Conservation (phyloP, 2,888 invertebrate species). For the Eupeodes luniger region DNA sequence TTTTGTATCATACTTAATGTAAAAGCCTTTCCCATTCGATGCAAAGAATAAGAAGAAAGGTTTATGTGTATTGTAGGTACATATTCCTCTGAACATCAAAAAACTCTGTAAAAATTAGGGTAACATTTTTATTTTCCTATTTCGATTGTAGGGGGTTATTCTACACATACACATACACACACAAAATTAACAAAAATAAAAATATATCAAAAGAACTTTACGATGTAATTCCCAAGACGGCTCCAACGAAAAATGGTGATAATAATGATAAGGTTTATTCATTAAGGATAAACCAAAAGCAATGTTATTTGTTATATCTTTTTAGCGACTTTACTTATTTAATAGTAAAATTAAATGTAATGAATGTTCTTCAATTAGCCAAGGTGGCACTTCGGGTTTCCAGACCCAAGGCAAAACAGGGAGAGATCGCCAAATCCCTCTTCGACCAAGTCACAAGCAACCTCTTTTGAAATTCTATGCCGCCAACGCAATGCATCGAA, state of each 20-base stretch:
- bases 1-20: conserved; percentile 39
- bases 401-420: too few species aligned
- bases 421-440: too few species aligned
- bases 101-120: too few species aligned
- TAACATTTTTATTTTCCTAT: too few species aligned
- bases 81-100: conserved; percentile 17
- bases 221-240: neutral
- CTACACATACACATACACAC: conserved; percentile 19
- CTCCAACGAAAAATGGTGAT: neutral
- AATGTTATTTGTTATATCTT: too few species aligned
- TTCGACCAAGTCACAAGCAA: too few species aligned
- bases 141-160: conserved; percentile 37
- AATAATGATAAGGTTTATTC: neutral
- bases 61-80: conserved; percentile 24
- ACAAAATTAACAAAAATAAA: conserved; percentile 54
- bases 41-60: conserved; percentile 3
- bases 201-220: conserved; percentile 22
- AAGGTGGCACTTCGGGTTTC: too few species aligned
- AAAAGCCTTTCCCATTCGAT: conserved; percentile 7
- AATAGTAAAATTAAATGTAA: too few species aligned
- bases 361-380: too few species aligned
- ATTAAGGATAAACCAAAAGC: neutral
- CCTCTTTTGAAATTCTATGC: too few species aligned
- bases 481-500: too few species aligned
- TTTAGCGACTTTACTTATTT: too few species aligned